Conservation (phyloP, 1,140 invertebrate genomes). For the Euschistus heros region DNA sequence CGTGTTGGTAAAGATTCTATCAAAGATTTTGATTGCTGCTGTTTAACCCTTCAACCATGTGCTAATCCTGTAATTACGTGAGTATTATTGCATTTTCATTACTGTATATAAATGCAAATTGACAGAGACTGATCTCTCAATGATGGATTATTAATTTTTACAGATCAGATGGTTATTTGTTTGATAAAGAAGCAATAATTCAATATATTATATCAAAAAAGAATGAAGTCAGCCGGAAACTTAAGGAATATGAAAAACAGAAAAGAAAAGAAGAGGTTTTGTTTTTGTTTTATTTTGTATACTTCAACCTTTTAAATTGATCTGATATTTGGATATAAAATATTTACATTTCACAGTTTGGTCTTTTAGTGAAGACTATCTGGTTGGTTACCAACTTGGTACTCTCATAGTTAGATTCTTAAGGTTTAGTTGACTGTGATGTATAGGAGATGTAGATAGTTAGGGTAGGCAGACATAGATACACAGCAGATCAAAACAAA, state of each 20-base stretch:
- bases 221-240: slow-evolving; percentile 74
- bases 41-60: slow-evolving; percentile 90
- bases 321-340: no score
- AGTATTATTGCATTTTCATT: slow-evolving; percentile 32
- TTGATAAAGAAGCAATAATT: slow-evolving; percentile 94
- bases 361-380: no score
- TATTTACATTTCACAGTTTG: no score
- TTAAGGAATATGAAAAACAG: slow-evolving; percentile 91
- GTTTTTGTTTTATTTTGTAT: not conserved
- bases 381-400: no score
- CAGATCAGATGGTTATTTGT: slow-evolving; percentile 85
- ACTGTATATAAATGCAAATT: slow-evolving; percentile 6
- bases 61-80: slow-evolving; percentile 77
- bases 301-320: no score
- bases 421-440: no score
- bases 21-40: slow-evolving; percentile 97
- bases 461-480: no score
- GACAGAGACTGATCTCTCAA: not conserved
- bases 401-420: no score
- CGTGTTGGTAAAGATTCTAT: slow-evolving; percentile 93
- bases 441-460: no score
- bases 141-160: slow-evolving; percentile 23
- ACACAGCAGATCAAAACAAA: no score
- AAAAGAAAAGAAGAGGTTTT: slow-evolving; percentile 57
- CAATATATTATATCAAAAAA: slow-evolving; percentile 95